phyloP scores from a whole-genome alignment of 2,888 invertebrate species.

The Stomorhina lunata region DNA sequence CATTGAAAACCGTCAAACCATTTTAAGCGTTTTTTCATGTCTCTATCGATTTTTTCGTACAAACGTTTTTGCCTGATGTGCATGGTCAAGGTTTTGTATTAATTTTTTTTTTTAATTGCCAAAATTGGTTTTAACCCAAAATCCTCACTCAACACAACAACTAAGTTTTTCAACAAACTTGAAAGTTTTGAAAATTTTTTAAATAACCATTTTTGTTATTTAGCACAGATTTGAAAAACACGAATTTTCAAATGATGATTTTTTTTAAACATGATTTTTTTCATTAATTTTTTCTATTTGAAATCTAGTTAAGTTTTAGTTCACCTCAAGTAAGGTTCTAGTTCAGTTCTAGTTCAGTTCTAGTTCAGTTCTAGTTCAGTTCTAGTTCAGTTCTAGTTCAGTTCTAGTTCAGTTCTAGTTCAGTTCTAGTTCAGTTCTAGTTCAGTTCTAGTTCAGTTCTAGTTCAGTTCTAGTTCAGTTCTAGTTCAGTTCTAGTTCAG shows the following conservation, averaged over 20 bases:
- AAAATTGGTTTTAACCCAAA: slow-evolving; percentile 53
- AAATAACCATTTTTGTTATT: slow-evolving; percentile 30
- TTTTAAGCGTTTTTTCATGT: slow-evolving; percentile 15
- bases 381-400: background rate
- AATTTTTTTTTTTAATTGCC: slow-evolving; percentile 10
- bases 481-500: background rate
- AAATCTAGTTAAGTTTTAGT: background rate
- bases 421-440: background rate
- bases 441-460: background rate
- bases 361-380: background rate
- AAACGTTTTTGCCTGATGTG: slow-evolving; percentile 15
- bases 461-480: background rate
- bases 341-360: background rate
- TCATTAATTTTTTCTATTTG: too few species aligned
- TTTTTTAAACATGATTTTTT: too few species aligned
- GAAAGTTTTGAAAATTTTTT: slow-evolving; percentile 34
- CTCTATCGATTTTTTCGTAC: background rate
- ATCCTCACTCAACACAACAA: slow-evolving; percentile 8
- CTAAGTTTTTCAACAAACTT: slow-evolving; percentile 10
- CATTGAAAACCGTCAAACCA: slow-evolving; percentile 12
- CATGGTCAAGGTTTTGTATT: slow-evolving; percentile 57
- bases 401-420: background rate
- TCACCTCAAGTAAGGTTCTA: background rate
- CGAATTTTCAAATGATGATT: too few species aligned
- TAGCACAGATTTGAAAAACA: slow-evolving; percentile 22